Evolutionary conservation across 2,797 vertebrate species (phyloP).

Genomic region (Phalloptychus januarius): DNA sequence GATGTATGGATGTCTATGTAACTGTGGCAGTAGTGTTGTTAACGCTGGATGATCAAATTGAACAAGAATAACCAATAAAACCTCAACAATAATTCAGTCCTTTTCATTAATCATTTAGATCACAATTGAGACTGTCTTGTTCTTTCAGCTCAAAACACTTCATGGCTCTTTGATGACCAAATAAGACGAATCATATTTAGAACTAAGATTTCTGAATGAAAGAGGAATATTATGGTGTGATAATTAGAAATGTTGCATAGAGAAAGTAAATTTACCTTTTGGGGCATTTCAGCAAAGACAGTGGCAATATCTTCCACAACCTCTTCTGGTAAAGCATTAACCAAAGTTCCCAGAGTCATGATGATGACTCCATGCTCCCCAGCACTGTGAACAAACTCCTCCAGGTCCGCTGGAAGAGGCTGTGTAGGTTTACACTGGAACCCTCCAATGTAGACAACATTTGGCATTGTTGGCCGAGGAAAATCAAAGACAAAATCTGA

Average conservation of each 20-base stretch:
- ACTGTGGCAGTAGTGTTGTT: neutral
- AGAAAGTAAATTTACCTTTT: constrained; percentile 13
- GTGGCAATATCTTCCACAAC: constrained; percentile 64
- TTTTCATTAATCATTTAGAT: neutral
- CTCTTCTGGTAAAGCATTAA: constrained; percentile 60
- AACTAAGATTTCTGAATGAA: neutral
- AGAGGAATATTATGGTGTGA: neutral
- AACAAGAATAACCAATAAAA: neutral
- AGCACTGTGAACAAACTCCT: constrained; percentile 77
- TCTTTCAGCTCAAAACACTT: neutral
- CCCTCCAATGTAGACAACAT: constrained; percentile 79
- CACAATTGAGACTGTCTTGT: neutral
- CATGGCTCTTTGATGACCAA: neutral
- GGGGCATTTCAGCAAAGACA: constrained; percentile 75
- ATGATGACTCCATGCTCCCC: constrained; percentile 80
- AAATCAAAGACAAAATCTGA: constrained; percentile 83
- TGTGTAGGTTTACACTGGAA: constrained; percentile 78
- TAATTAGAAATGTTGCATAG: neutral
- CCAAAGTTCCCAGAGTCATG: constrained; percentile 75
- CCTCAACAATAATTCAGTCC: neutral
- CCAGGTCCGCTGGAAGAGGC: constrained; percentile 74
- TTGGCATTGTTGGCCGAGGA: constrained; percentile 82
- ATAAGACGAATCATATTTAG: neutral
- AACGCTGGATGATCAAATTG: no score
- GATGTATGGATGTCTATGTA: neutral